Base-by-base conservation (phyloP, 1,140 invertebrate species). In the Rhyacophila brunnea region DNA sequence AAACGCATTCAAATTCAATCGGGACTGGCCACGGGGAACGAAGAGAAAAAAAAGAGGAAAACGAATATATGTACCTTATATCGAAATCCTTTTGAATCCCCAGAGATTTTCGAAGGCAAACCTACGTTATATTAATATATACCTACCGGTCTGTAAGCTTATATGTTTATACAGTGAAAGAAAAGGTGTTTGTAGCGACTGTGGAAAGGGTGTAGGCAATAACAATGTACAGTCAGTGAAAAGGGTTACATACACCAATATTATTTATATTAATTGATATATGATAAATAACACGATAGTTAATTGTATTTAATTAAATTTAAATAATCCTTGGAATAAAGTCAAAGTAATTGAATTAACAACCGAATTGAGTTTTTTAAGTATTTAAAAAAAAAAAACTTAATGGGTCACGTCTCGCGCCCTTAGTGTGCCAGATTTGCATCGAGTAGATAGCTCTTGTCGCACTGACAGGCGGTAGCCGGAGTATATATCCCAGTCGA, bases 41-140 rank as follows among this genome's bases (percentile, higher is more conserved):
- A 18, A 49, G 48, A 51, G 32, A 44, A 51, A 49, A 59, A 64
- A 56, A 51, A 60, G 54, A 64, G 57, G 56, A 58, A n/a, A n/a
- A n/a, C n/a, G n/a, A n/a, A 58, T 19, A 58, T 57, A 61, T 58
- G 58, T 60, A 65, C 58, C 62, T 60, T 65, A 65, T 61, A 65
- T 65, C 62, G 59, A 65, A 65, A 65, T 65, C 62, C 62, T 65
- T 61, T 61, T 58, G 58, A 61, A 65, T 65, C 62, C 62, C 62
- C 35, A 60, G 62, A 60, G 62, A 65, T 65, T 65, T 65, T 65
- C 62, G 62, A 58, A 65, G 62, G 62, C 58, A 61, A 65, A 65
- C 62, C 62, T 65, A 58, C 62, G 62, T 65, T 65, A 65, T 65
- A 65, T 65, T 65, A 65, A 65, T 65, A 65, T 65, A 65, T 60